Evolutionary conservation across 2,113 vertebrate genomes (phyloP).

Genomic region (Lutjanus erythropterus): DNA sequence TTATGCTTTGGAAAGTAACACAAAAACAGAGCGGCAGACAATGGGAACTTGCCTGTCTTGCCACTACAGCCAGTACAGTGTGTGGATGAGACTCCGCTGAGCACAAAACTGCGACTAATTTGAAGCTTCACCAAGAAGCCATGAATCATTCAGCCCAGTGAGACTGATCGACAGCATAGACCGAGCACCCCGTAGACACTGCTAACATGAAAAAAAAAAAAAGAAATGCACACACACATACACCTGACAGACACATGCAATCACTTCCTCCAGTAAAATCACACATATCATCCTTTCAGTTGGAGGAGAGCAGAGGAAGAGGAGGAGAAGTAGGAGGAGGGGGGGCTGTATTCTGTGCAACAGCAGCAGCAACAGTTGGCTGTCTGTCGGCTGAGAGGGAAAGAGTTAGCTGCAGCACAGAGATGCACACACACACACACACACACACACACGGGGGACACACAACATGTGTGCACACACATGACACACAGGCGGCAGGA

Average conservation of each 20-base stretch:
- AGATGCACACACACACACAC: neutral
- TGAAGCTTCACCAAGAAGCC: conserved; percentile 58
- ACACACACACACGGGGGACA: too few species aligned
- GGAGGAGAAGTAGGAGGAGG: conserved; percentile 11
- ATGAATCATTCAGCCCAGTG: conserved; percentile 55
- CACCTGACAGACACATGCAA: conserved; percentile 17
- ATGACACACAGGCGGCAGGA: conserved; percentile 1
- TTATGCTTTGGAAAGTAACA: conserved; percentile 28
- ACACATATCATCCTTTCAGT: conserved; percentile 49
- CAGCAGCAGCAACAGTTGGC: conserved; percentile 85
- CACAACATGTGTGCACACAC: conserved; percentile 13
- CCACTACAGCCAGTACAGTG: neutral
- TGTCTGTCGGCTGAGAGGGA: conserved; percentile 70
- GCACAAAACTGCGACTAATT: conserved; percentile 58
- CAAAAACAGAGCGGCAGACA: neutral
- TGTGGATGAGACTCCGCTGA: conserved; percentile 33
- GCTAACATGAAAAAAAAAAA: conserved; percentile 20
- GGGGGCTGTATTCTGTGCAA: conserved; percentile 46
- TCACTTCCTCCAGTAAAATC: conserved; percentile 49
- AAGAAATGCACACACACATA: conserved; percentile 26
- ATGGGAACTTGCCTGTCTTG: conserved; percentile 25
- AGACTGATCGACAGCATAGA: conserved; percentile 37
- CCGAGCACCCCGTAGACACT: neutral
- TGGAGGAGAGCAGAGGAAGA: conserved; percentile 24
- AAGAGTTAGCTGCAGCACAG: conserved; percentile 68